Conservation (phyloP, 1,140 invertebrate species). For the Oscheius sp. region DNA sequence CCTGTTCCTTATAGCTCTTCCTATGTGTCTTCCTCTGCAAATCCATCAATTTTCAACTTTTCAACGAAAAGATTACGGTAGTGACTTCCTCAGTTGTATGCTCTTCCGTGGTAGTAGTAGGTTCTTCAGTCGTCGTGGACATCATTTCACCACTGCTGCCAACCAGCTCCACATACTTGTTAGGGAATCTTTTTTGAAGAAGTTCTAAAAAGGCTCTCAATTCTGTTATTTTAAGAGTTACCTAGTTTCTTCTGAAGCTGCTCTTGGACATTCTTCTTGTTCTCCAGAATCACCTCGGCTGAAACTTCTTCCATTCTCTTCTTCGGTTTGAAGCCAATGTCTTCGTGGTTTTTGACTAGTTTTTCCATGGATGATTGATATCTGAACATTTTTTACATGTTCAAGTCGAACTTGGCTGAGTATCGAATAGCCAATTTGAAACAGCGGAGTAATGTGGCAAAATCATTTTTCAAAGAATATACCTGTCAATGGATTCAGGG, state of each 20-base stretch:
- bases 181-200: neutral
- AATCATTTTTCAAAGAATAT: too few relatives aligned
- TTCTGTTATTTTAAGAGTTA: too few relatives aligned
- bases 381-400: too few relatives aligned
- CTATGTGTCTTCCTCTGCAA: neutral
- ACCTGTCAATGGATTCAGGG: too few relatives aligned
- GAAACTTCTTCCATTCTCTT: neutral
- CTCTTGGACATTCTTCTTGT: conserved; percentile 6
- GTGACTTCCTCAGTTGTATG: neutral
- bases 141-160: neutral
- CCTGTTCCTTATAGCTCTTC: neutral
- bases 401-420: too few relatives aligned
- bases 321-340: neutral
- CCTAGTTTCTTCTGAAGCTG: neutral
- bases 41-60: neutral
- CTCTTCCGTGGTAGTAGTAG: neutral
- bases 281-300: neutral
- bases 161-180: conserved; percentile 10
- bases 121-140: neutral
- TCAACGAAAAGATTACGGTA: neutral
- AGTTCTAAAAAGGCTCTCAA: too few relatives aligned
- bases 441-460: too few relatives aligned
- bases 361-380: neutral
- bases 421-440: too few relatives aligned
- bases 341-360: neutral